Base-by-base conservation (phyloP, 2,797 vertebrate genomes). In the Bryconaethiops microstoma region DNA sequence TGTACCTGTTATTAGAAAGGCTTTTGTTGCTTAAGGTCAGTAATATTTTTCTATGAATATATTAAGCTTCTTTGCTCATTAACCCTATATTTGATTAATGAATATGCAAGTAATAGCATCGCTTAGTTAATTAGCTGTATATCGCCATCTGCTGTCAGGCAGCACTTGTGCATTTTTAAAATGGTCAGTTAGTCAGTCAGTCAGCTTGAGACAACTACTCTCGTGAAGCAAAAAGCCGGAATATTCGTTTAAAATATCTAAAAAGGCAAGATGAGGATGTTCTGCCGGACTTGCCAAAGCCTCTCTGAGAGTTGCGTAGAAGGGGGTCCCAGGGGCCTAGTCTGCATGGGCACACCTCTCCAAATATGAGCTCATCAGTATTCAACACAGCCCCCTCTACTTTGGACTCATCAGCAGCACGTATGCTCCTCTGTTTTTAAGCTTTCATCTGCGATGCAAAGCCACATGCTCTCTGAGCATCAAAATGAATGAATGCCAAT, bases 311-410 rank as follows among this genome's bases (percentile, higher is more conserved):
- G 40, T 55, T 64, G 62, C 70, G 45, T 78, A 23, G 57, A 78
- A 82, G 25, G 57, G 54, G 19, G 72, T 83, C 77, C 65, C 74
- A 74, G 45, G 82, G 78, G 71, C 4, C 59, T n/a, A 21, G 13
- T 76, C 55, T 80, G 74, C 67, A 57, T 76, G 62, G 21, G 67
- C 75, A 71, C 69, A 59, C 57, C 40, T 78, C 50, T 42, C 77
- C 78, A 77, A 71, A 84, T 77, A 89, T 86, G 70, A 89, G 9
- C 79, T 86, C 68, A 88, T 89, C 77, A 77, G 79, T 70, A 89
- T 89, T 87, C 88, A 65, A 2, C 8, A 48, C 62, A 35, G 74
- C 17, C 7, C 4, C 70, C 50, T 14, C 62, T 79, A n/a, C 60
- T 55, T 16, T 68, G 52, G 68, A 64, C 74, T 74, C 67, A 83